phyloP scores from a whole-genome alignment of 1,140 invertebrate genomes.

The Drosophila nannoptera region DNA sequence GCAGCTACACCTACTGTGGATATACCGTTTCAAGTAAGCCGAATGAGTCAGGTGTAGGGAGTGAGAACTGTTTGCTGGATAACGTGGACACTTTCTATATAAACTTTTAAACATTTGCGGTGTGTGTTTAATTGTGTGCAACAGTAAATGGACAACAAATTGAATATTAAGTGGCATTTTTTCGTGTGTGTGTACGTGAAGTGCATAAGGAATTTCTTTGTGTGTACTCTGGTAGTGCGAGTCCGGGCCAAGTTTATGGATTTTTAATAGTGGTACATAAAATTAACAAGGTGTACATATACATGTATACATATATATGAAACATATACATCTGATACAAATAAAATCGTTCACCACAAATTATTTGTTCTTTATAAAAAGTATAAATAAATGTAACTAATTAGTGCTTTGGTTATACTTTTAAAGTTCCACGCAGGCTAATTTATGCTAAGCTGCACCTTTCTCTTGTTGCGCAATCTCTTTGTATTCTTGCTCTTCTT shows the following conservation, averaged over 20 bases:
- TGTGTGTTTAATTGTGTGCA: conserved; percentile 36
- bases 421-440: conserved; percentile 20
- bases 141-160: conserved; percentile 43
- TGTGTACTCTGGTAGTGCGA: conserved; percentile 1
- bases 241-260: conserved; percentile 31
- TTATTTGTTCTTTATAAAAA: no score
- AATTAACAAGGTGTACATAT: conserved; percentile 13
- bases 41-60: conserved; percentile 28
- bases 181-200: conserved; percentile 47
- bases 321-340: background rate
- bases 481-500: conserved; percentile 1
- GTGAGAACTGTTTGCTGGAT: conserved; percentile 26
- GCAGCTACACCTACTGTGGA: conserved; percentile 2
- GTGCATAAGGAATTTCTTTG: conserved; percentile 41
- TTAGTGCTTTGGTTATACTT: no score
- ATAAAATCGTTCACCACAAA: background rate
- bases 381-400: no score
- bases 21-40: conserved; percentile 44
- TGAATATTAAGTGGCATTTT: conserved; percentile 49
- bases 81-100: conserved; percentile 38
- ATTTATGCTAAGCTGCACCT: conserved; percentile 16
- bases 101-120: conserved; percentile 17
- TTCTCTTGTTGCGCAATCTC: conserved; percentile 41
- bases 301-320: background rate
- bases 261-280: conserved; percentile 56